A percentile compares a stretch with the other conserved stretches of the same genome.
Evolutionary conservation across 2,888 invertebrate genomes (phyloP).

Genomic region (Caenorhabditis afra): DNA sequence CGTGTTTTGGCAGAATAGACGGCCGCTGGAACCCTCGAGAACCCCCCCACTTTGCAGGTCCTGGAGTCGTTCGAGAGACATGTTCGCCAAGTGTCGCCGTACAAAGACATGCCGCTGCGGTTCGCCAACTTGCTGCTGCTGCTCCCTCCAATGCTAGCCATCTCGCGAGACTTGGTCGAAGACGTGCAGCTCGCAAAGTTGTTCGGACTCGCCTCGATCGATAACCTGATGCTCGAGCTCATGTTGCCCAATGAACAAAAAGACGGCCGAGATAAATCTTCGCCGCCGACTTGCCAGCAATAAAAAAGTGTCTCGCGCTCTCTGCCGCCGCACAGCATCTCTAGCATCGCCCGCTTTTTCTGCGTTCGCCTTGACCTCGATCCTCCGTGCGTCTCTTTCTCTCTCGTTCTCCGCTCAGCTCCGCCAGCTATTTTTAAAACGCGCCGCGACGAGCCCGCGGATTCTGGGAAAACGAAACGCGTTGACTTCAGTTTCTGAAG

Average conservation of each 20-base stretch:
- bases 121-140: slow-evolving; percentile 75
- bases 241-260: slow-evolving; percentile 61
- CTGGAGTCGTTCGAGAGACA: slow-evolving; percentile 74
- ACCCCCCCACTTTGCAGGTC: no score
- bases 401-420: not conserved
- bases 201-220: slow-evolving; percentile 75
- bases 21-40: no score
- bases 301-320: slow-evolving; percentile 25
- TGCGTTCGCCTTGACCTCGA: slow-evolving; percentile 2
- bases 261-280: no score
- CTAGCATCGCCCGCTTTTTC: not conserved
- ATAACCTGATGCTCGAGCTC: slow-evolving; percentile 73
- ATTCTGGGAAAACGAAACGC: not conserved
- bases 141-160: slow-evolving; percentile 74
- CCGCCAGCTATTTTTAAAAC: not conserved
- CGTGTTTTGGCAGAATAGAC: no score
- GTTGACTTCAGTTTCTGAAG: not conserved
- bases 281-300: slow-evolving; percentile 20
- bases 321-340: not conserved
- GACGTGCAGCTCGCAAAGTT: slow-evolving; percentile 77
- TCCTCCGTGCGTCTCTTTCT: not conserved
- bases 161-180: slow-evolving; percentile 73
- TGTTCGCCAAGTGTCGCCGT: slow-evolving; percentile 68
- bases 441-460: no score
- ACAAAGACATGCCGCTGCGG: slow-evolving; percentile 68